phyloP scores from a whole-genome alignment of 2,888 invertebrate genomes.

The Phlogophora meticulosa region DNA sequence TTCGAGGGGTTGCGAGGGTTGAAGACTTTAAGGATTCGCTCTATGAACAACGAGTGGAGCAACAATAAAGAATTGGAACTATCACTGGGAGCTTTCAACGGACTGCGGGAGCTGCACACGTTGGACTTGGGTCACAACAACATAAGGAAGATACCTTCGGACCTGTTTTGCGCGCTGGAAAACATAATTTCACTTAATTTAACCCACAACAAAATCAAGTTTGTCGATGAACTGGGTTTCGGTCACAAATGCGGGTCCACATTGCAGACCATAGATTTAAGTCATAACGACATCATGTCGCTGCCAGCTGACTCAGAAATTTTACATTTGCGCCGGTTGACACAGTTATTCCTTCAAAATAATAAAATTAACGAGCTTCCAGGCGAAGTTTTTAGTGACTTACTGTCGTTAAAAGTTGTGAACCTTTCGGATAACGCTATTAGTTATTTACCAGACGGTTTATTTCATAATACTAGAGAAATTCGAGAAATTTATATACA shows the following conservation, averaged over 20 bases:
- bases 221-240: conserved; percentile 94
- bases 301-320: conserved; percentile 95
- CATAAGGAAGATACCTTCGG: conserved; percentile 94
- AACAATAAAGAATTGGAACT: conserved; percentile 94
- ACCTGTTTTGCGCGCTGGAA: conserved; percentile 94
- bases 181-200: conserved; percentile 96
- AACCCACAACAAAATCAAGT: conserved; percentile 95
- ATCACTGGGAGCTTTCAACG: conserved; percentile 93
- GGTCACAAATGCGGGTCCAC: conserved; percentile 92
- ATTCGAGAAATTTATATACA: conserved; percentile 96
- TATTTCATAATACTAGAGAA: conserved; percentile 95
- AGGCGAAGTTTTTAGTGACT: conserved; percentile 94
- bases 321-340: conserved; percentile 94
- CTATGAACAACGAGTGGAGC: conserved; percentile 95
- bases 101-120: conserved; percentile 94
- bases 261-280: conserved; percentile 95
- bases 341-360: conserved; percentile 95
- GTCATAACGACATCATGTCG: conserved; percentile 94
- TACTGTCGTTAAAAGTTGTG: conserved; percentile 95
- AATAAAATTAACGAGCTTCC: conserved; percentile 96
- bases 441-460: conserved; percentile 94
- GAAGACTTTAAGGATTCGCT: conserved; percentile 94
- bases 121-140: conserved; percentile 96
- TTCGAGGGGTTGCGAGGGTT: conserved; percentile 96
- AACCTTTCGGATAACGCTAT: conserved; percentile 97